Evolutionary conservation across 30 jellyfish, hydroid and myxozoan species (phyloP).

Genomic region (Hydractinia symbiolongicarpus): DNA sequence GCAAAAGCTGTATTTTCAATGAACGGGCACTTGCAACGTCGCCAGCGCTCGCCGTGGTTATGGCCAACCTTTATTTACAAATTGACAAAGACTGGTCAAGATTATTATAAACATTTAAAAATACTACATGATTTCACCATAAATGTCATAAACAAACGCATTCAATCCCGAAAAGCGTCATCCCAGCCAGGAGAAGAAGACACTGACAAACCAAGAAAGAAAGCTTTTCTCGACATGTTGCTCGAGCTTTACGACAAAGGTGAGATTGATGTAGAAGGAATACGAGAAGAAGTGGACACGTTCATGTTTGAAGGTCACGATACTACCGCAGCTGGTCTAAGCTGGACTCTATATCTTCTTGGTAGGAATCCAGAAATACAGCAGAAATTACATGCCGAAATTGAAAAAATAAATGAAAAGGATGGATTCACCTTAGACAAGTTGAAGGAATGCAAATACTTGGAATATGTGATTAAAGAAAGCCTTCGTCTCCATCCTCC

Average conservation of each 20-base stretch:
- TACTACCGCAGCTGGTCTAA: constrained; percentile 82
- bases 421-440: constrained; percentile 24
- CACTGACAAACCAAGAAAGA: neutral
- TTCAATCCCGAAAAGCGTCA: constrained; percentile 25
- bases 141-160: constrained; percentile 55
- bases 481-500: constrained; percentile 61
- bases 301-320: constrained; percentile 99
- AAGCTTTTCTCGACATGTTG: constrained; percentile 60
- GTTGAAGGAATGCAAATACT: constrained; percentile 8
- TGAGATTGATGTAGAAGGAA: constrained; percentile 75
- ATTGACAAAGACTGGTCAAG: constrained; percentile 27
- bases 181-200: neutral
- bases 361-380: constrained; percentile 65
- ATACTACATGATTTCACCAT: constrained; percentile 58
- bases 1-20: constrained; percentile 50
- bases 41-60: constrained; percentile 35
- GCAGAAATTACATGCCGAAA: constrained; percentile 61
- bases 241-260: constrained; percentile 57
- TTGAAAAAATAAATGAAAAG: constrained; percentile 38
- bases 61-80: constrained; percentile 32
- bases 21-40: constrained; percentile 19
- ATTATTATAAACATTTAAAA: neutral
- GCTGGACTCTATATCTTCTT: constrained; percentile 61
- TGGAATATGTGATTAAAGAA: constrained; percentile 67
- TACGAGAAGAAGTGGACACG: constrained; percentile 90